Conservation (phyloP, 2,113 vertebrate genomes). For the Cyanoliseus patagonus region DNA sequence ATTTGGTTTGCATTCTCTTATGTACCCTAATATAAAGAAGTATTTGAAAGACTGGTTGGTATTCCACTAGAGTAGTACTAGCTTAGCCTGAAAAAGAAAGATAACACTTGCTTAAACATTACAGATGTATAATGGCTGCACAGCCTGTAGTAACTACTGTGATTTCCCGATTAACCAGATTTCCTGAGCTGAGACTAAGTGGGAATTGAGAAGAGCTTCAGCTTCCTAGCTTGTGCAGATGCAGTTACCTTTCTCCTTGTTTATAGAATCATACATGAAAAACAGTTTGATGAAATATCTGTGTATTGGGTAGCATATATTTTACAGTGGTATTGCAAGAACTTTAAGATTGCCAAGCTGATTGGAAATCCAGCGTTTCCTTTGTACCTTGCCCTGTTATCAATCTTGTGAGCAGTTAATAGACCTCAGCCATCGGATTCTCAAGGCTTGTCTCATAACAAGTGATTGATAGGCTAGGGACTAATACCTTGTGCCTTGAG, state of each 20-base stretch:
- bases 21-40: background rate
- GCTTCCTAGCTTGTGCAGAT: background rate
- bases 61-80: background rate
- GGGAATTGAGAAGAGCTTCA: background rate
- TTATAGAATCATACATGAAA: background rate
- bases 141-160: background rate
- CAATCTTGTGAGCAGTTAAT: slow-evolving; percentile 68
- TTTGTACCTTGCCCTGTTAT: slow-evolving; percentile 30
- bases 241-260: background rate
- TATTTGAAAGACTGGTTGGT: background rate
- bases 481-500: slow-evolving; percentile 49
- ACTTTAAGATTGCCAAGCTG: slow-evolving; percentile 14
- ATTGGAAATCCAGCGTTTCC: slow-evolving; percentile 44
- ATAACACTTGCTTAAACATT: background rate
- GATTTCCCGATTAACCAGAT: background rate
- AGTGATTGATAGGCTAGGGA: slow-evolving; percentile 43
- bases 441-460: slow-evolving; percentile 65
- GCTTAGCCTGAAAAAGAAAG: background rate
- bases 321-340: background rate
- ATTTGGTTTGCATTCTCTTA: background rate
- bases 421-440: slow-evolving; percentile 52
- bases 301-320: background rate
- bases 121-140: background rate
- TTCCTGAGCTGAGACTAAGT: background rate
- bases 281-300: background rate